Conservation (phyloP, 2,888 invertebrate genomes). For the Lordiphosa andalusiaca region DNA sequence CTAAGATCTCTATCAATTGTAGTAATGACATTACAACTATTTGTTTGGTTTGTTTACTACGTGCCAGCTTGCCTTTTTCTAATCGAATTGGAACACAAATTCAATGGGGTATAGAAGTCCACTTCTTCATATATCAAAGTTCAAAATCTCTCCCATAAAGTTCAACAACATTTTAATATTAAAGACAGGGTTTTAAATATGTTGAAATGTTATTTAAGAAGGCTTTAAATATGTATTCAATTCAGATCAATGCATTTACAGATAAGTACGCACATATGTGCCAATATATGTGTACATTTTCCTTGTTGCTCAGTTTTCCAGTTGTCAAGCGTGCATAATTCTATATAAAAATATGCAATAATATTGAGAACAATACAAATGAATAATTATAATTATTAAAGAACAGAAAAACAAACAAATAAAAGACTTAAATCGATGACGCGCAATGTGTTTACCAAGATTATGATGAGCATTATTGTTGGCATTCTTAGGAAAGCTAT, state of each 20-base stretch:
- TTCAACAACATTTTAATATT: too few relatives aligned
- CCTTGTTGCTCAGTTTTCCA: neutral
- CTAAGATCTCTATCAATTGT: too few relatives aligned
- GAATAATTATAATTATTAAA: constrained; percentile 3
- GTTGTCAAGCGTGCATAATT: constrained; percentile 17
- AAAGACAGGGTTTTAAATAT: too few relatives aligned
- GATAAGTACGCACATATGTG: neutral
- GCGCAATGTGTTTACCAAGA: constrained; percentile 35
- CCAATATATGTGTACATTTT: neutral
- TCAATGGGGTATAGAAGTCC: too few relatives aligned
- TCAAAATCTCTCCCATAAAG: too few relatives aligned
- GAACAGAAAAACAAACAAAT: neutral
- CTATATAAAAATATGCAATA: constrained; percentile 24
- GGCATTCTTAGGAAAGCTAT: constrained; percentile 6
- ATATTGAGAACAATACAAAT: constrained; percentile 28
- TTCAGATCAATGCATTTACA: constrained; percentile 1
- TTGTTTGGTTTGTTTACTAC: too few relatives aligned
- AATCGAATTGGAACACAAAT: too few relatives aligned
- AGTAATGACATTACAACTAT: too few relatives aligned
- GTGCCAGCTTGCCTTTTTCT: too few relatives aligned
- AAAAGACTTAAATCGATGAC: constrained; percentile 32
- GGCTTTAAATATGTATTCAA: constrained; percentile 2
- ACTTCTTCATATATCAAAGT: too few relatives aligned
- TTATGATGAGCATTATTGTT: constrained; percentile 17
- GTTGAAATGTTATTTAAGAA: too few relatives aligned